Conservation (phyloP, 2,888 invertebrate genomes). For the Coenonympha arcania region DNA sequence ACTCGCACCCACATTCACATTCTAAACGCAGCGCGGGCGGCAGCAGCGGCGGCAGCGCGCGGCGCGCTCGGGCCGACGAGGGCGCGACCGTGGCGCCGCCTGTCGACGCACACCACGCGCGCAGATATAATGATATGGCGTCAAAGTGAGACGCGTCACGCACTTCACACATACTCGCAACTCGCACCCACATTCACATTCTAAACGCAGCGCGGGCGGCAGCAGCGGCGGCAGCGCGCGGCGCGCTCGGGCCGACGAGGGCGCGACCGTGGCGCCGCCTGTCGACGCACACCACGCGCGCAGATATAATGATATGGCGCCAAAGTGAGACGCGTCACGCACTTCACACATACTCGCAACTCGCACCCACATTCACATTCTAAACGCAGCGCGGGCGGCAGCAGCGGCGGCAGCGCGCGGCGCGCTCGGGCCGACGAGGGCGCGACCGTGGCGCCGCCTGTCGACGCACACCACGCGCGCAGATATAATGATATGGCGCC, state of each 20-base stretch:
- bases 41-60: conserved; percentile 61
- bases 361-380: neutral
- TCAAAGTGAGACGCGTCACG: conserved; percentile 83
- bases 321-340: conserved; percentile 80
- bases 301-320: conserved; percentile 87
- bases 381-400: conserved; percentile 51
- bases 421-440: conserved; percentile 47
- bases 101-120: conserved; percentile 77
- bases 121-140: conserved; percentile 86
- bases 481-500: conserved; percentile 88
- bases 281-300: conserved; percentile 77
- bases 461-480: conserved; percentile 78
- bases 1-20: neutral
- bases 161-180: neutral
- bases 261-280: conserved; percentile 61
- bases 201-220: conserved; percentile 50
- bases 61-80: conserved; percentile 43
- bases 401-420: conserved; percentile 57
- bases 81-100: conserved; percentile 62
- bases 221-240: conserved; percentile 58
- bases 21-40: conserved; percentile 48
- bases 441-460: conserved; percentile 60
- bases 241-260: conserved; percentile 46
- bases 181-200: neutral
- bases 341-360: neutral